Conservation (phyloP, 1,140 invertebrate genomes). For the Portunus trituberculatus region DNA sequence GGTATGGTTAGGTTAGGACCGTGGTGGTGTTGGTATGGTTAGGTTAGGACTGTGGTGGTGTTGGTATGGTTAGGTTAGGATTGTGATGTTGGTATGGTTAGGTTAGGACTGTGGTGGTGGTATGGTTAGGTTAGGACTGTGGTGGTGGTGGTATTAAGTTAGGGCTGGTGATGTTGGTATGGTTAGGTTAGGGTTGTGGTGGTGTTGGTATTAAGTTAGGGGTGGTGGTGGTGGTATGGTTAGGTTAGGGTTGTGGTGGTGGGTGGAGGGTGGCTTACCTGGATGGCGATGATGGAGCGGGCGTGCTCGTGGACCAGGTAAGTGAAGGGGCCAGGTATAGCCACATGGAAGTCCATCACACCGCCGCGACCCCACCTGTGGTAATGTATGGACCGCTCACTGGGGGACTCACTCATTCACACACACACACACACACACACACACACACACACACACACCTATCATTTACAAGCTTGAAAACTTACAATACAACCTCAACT, state of each 20-base stretch:
- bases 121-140: not conserved
- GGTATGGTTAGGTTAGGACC: not conserved
- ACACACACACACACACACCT: no score
- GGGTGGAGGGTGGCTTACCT: conserved; percentile 79
- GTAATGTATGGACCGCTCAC: not conserved
- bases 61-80: not conserved
- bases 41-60: no score
- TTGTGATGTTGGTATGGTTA: not conserved
- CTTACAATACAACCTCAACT: no score
- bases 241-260: no score
- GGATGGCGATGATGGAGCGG: conserved; percentile 88
- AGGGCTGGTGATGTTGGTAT: not conserved
- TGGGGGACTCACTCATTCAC: not conserved
- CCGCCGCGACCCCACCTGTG: conserved; percentile 5
- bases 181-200: no score
- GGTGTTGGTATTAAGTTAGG: not conserved
- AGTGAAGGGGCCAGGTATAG: conserved; percentile 84
- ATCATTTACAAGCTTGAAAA: no score
- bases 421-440: not conserved
- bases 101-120: not conserved
- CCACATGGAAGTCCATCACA: conserved; percentile 75
- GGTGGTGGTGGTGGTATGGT: no score
- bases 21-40: no score
- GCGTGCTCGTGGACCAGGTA: conserved; percentile 91
- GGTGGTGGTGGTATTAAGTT: no score